Evolutionary conservation across 2,888 invertebrate species (phyloP), one percentile per base, ranked within the genome.

Genomic region (Nebria salina): DNA sequence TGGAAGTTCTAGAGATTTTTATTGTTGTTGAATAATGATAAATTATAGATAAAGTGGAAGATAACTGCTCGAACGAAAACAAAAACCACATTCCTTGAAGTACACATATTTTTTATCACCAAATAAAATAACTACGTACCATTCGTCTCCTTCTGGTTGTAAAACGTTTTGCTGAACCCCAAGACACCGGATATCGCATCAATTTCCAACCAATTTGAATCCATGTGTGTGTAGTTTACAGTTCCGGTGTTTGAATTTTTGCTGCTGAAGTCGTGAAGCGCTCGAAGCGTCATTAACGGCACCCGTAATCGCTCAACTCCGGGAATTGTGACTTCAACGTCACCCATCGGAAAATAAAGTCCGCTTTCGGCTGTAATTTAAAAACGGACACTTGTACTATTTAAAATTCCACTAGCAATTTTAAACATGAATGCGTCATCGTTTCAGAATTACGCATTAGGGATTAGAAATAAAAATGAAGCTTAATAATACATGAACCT

Each of bases 291-390:
- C 73, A 73, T 73, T 73, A 73, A 8, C 20, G 73, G 73, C 42
- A 42, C 11, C 42, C n/a, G 42, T 42, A 73, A 41, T 5, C 42
- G 26, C 8, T 43, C 9, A 13, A 9, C 43, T 13, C 25, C 75
- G 4, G 75, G 75, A 15, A 75, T 75, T 15, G 43, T 75, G 20
- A 75, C 43, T 15, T 34, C 54, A n/a, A 75, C 75, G n/a, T 75
- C 42, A 43, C 75, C 75, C 75, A 75, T 75, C 7, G 75, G 75
- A 64, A 75, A 75, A 42, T 75, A 75, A 43, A 75, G 42, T 15
- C 75, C 75, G 54, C 20, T 20, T 20, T 75, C 64, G 9, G 20
- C 75, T 75, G 75, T 54, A 75, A 75, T 15, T 64, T 20, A 75
- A 54, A 25, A 43, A 54, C 4, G 11, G 20, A n/a, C 9, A 6